Evolutionary conservation across 2,797 vertebrate species (phyloP), one percentile per base, ranked within the genome.

Genomic region (Alca torda): DNA sequence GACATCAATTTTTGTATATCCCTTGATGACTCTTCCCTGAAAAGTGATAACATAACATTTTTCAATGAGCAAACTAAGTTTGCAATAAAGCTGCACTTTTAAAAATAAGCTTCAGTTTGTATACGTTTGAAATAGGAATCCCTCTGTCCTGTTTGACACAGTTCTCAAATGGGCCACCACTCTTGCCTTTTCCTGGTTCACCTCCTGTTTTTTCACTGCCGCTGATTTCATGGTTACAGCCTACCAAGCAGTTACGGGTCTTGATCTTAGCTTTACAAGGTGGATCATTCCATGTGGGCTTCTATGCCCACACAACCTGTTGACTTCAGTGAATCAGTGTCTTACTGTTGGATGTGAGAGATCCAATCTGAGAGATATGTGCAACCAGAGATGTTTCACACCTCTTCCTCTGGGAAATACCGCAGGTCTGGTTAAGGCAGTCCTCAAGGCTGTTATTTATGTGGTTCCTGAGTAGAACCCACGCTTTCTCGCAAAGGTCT

Each of bases 41-140:
- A 41, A 87, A 87, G 85, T 95, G 90, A 91, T 95, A 93, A 87
- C 68, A 0, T 96, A 88, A 95, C 81, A 74, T 82, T 95, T 95
- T 97, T 95, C 82, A 92, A 7, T 96, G 95, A 95, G 97, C 94
- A 95, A 96, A 96, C 96, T 94, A 96, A 95, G 95, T 97, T 96
- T 98, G 97, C 96, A 97, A 95, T 97, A 95, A 95, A 97, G 91
- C 97, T 97, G 97, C 96, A 97, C 97, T 97, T 97, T 97, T 82
- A 63, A 80, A 90, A 97, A 89, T 92, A 90, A 89, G 89, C 94
- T 97, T 97, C 80, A 33, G 85, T 98, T 97, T 91, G 91, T 90
- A 93, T 95, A 95, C 94, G 73, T 97, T 97, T 95, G 91, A 96
- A 97, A 86, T 81, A 96, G 95, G 95, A 97, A 94, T 96, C 96